These are phyloP conservation scores for Drosophila nannoptera DNA, from an alignment of 1,140 invertebrate species.

Conservation along the genomic window DNA sequence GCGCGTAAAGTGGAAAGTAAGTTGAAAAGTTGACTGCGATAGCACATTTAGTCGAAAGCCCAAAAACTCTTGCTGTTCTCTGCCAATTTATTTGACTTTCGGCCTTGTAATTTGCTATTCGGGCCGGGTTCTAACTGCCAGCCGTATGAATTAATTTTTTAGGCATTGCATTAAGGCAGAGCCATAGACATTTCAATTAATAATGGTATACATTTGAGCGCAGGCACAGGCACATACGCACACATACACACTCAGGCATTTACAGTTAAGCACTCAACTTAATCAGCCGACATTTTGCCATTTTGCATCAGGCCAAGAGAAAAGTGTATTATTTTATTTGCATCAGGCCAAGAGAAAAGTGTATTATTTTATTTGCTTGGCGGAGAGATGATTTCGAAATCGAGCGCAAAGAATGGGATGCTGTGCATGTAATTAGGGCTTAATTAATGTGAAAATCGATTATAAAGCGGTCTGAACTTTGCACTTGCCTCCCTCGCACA, in stretches of 20 bases:
- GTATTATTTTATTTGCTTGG: conserved; percentile 26
- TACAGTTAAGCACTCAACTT: too few relatives aligned
- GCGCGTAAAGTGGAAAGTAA: conserved; percentile 1
- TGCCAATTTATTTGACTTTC: not conserved
- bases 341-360: conserved; percentile 11
- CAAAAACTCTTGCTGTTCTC: conserved; percentile 10
- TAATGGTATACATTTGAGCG: conserved; percentile 19
- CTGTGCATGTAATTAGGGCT: conserved; percentile 35
- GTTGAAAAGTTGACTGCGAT: conserved; percentile 17
- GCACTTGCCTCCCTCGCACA: conserved; percentile 20
- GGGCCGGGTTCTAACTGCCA: not conserved
- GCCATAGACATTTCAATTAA: conserved; percentile 25
- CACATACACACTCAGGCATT: too few relatives aligned
- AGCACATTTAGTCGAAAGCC: conserved; percentile 13
- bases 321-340: conserved; percentile 24
- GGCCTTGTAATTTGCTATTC: conserved; percentile 7
- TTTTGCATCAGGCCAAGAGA: conserved; percentile 18
- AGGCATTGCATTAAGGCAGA: conserved; percentile 3
- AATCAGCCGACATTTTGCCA: conserved; percentile 4
- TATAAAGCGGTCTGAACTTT: conserved; percentile 24
- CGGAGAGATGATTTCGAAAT: conserved; percentile 6
- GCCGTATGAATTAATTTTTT: conserved; percentile 14
- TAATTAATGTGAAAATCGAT: conserved; percentile 50
- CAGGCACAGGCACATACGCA: too few relatives aligned
- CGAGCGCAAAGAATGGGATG: conserved; percentile 9